Evolutionary conservation across 2,113 vertebrate species (phyloP).

Genomic region (Atrichornis clamosus): DNA sequence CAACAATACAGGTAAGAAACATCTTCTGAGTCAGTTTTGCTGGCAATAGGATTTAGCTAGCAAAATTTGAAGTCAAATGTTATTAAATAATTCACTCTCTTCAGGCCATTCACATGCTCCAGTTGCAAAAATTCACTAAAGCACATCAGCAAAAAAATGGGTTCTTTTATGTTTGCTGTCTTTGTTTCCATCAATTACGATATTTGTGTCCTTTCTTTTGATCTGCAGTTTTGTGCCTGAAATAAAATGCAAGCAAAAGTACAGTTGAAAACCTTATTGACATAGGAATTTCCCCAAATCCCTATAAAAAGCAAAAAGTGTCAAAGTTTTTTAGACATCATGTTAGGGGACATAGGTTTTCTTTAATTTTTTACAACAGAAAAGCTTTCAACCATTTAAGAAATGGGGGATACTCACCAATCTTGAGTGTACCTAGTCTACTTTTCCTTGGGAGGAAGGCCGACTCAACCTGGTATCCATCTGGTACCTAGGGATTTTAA

Average conservation of each 20-base stretch:
- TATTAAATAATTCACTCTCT: not conserved
- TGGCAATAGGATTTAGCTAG: not conserved
- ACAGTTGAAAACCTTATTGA: not conserved
- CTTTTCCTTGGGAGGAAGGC: not conserved
- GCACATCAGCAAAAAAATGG: not conserved
- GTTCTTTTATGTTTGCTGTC: not conserved
- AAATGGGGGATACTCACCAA: not conserved
- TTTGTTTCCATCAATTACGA: not conserved
- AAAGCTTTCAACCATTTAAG: not conserved
- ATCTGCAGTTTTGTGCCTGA: not conserved
- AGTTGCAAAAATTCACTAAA: not conserved
- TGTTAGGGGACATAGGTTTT: not conserved
- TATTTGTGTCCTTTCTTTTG: not conserved
- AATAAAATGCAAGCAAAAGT: not conserved
- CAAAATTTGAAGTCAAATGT: not conserved
- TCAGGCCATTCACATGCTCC: not conserved
- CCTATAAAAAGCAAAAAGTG: not conserved
- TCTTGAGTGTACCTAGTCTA: not conserved
- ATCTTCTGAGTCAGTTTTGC: not conserved
- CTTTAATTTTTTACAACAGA: not conserved
- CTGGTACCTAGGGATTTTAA: not conserved
- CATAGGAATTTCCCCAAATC: not conserved
- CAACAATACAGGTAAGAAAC: not conserved
- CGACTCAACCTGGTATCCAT: not conserved
- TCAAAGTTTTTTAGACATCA: not conserved